Conservation (phyloP, 1,140 invertebrate genomes). For the Trichonephila clavipes region DNA sequence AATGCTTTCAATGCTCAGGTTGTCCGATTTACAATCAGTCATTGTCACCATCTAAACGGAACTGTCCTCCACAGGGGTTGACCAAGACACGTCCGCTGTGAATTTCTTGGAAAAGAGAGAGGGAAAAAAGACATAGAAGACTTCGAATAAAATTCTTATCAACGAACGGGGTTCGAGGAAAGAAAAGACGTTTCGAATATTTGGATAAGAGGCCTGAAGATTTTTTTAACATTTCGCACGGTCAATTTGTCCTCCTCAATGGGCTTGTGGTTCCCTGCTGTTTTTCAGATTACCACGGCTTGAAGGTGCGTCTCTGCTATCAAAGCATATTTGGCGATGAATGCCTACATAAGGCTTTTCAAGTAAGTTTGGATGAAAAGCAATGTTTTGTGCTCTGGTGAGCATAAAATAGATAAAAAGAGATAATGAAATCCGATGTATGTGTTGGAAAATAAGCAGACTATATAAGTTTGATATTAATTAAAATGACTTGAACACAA, state of each 20-base stretch:
- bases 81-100: background rate
- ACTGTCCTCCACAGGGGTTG: constrained; percentile 24
- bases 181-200: constrained; percentile 50
- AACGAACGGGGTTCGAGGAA: constrained; percentile 33
- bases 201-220: constrained; percentile 50
- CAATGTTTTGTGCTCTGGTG: background rate
- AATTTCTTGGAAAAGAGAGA: background rate
- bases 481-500: background rate
- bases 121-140: background rate
- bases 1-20: background rate
- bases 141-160: constrained; percentile 28
- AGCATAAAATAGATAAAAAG: background rate
- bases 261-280: constrained; percentile 8
- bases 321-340: constrained; percentile 44
- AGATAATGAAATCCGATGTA: background rate
- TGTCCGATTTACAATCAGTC: constrained; percentile 53
- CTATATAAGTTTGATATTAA: background rate
- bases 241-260: constrained; percentile 63
- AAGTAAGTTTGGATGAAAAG: background rate
- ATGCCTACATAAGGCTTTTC: background rate
- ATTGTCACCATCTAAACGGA: constrained; percentile 45
- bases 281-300: background rate
- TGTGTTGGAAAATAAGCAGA: background rate
- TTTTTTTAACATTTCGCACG: constrained; percentile 54
- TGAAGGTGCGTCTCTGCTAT: constrained; percentile 23